Percentiles rank a stretch among this genome's conserved stretches.
These are phyloP conservation scores for Rhea americana DNA, from an alignment of 2,113 vertebrate species.

Conservation along the genomic window DNA sequence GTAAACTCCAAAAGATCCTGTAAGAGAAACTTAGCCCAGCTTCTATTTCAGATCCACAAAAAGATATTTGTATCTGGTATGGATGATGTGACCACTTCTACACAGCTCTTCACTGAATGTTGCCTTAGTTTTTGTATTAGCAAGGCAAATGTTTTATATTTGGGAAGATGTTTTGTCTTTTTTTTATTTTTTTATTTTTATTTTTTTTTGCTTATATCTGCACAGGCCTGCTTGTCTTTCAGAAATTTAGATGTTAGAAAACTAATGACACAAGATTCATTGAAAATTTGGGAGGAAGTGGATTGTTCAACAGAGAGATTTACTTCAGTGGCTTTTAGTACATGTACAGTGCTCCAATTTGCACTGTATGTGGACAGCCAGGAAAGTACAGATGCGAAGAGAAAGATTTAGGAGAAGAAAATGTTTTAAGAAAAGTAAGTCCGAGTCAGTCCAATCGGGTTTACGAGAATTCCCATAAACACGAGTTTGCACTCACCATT, in stretches of 20 bases:
- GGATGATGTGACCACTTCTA: background rate
- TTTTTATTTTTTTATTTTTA: too few relatives aligned
- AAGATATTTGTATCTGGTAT: accelerated
- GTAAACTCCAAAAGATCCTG: accelerated
- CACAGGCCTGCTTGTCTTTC: background rate
- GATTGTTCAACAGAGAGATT: accelerated
- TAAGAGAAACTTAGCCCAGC: background rate
- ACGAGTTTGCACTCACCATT: too few relatives aligned
- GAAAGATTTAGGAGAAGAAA: background rate
- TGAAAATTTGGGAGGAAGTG: background rate
- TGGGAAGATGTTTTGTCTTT: background rate
- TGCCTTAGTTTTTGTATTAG: background rate
- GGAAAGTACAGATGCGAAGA: background rate
- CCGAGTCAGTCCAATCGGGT: background rate
- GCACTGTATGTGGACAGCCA: background rate
- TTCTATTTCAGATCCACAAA: background rate
- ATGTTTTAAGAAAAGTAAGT: background rate
- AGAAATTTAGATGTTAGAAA: background rate
- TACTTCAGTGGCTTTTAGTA: background rate
- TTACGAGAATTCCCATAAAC: background rate
- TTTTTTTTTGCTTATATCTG: background rate
- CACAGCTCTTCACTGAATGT: background rate
- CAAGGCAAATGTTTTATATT: background rate
- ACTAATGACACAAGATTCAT: background rate
- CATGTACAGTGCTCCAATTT: background rate